phyloP scores from a whole-genome alignment of 2,797 vertebrate genomes.

The Mormyrops boulengeri region DNA sequence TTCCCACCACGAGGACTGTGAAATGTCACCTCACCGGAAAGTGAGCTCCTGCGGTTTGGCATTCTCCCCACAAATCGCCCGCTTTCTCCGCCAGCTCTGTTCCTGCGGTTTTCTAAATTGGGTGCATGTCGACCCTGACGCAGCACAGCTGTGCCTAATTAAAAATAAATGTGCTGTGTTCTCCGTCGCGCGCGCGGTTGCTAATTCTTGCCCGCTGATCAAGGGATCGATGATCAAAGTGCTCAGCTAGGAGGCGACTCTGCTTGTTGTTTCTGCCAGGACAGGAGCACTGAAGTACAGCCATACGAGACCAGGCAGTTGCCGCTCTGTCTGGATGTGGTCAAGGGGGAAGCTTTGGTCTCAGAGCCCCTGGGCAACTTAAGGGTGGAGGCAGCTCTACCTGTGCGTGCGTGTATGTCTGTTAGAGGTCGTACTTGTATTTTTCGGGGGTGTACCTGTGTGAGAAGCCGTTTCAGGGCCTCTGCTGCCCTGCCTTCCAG shows the following conservation, averaged over 20 bases:
- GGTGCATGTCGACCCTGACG: not conserved
- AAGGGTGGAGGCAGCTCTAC: not conserved
- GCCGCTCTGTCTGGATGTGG: not conserved
- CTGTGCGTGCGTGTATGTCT: not conserved
- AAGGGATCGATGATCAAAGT: not conserved
- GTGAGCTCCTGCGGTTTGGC: not conserved
- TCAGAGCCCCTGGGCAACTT: not conserved
- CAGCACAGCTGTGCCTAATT: conserved; percentile 6
- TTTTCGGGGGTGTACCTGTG: conserved; percentile 46
- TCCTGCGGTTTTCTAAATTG: conserved; percentile 13
- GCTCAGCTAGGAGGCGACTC: not conserved
- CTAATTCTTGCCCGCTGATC: conserved; percentile 1
- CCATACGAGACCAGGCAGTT: not conserved
- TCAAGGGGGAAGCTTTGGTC: not conserved
- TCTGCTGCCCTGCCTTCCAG: conserved; percentile 46
- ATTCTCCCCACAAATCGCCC: not conserved
- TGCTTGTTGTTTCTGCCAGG: not conserved
- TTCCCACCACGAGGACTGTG: not conserved
- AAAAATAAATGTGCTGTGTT: conserved; percentile 7
- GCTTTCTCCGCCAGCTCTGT: not conserved
- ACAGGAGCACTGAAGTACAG: not conserved
- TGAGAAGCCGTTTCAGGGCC: conserved; percentile 51
- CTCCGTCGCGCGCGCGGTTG: not conserved
- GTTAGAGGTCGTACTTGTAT: conserved; percentile 5
- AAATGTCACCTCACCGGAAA: conserved; percentile 10